These are phyloP conservation scores for silkworm (Bombyx mori) DNA, from an alignment of 1,140 invertebrate species.

Conservation along the genomic window ASM3026992v2 NC_085112.1:7297001-7297500, in stretches of 20 bases:
- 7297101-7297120: background rate
- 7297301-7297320: constrained; percentile 15
- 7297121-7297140: background rate
- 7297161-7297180: constrained; percentile 58
- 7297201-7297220: constrained; percentile 57
- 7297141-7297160: constrained; percentile 55
- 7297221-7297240: constrained; percentile 65
- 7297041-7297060: too few species aligned
- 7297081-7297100: background rate
- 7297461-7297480: too few species aligned
- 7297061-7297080: too few species aligned
- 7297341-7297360: background rate
- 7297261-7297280: constrained; percentile 54
- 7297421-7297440: too few species aligned
- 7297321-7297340: constrained; percentile 9
- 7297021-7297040: too few species aligned
- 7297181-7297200: constrained; percentile 61
- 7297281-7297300: constrained; percentile 15
- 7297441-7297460: too few species aligned
- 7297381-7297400: too few species aligned
- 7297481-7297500: too few species aligned
- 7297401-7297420: too few species aligned
- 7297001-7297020: too few species aligned
- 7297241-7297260: constrained; percentile 55
- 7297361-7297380: too few species aligned